These are phyloP conservation scores for Standfussiana lucernea DNA, from an alignment of 2,888 invertebrate species.

Conservation along the genomic window DNA sequence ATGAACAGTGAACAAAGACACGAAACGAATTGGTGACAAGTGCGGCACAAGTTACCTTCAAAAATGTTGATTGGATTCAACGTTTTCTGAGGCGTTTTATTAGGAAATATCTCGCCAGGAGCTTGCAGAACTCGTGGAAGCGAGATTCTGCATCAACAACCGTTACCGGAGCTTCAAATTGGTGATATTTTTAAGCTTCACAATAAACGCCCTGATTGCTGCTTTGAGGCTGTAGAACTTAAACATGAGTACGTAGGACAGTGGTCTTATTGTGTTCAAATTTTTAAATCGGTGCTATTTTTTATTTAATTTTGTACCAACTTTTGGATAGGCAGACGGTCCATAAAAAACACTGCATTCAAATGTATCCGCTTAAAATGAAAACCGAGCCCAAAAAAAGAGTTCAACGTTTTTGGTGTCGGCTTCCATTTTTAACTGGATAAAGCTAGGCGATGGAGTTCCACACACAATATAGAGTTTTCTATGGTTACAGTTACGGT, in stretches of 20 bases:
- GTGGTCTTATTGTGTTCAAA: slow-evolving; percentile 37
- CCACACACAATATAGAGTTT: background rate
- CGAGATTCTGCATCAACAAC: slow-evolving; percentile 76
- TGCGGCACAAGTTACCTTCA: slow-evolving; percentile 88
- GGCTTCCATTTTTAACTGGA: background rate
- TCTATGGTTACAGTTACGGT: no score
- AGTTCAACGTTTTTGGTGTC: background rate
- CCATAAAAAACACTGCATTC: background rate
- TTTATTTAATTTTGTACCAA: rapidly evolving
- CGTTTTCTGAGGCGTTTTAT: slow-evolving; percentile 90
- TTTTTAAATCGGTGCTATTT: background rate
- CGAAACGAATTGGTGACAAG: slow-evolving; percentile 71
- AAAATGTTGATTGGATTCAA: slow-evolving; percentile 89
- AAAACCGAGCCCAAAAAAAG: background rate
- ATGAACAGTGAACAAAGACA: slow-evolving; percentile 54
- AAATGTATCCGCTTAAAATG: background rate
- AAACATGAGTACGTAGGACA: slow-evolving; percentile 32
- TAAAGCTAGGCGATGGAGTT: background rate
- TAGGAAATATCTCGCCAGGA: slow-evolving; percentile 76
- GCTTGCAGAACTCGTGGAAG: slow-evolving; percentile 78
- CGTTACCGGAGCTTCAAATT: slow-evolving; percentile 64
- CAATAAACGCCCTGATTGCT: slow-evolving; percentile 80
- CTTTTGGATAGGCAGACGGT: background rate
- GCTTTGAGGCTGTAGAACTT: slow-evolving; percentile 71
- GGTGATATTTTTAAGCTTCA: slow-evolving; percentile 73